phyloP scores from a whole-genome alignment of 2,888 invertebrate genomes.

The Mimumesa dahlbomi region DNA sequence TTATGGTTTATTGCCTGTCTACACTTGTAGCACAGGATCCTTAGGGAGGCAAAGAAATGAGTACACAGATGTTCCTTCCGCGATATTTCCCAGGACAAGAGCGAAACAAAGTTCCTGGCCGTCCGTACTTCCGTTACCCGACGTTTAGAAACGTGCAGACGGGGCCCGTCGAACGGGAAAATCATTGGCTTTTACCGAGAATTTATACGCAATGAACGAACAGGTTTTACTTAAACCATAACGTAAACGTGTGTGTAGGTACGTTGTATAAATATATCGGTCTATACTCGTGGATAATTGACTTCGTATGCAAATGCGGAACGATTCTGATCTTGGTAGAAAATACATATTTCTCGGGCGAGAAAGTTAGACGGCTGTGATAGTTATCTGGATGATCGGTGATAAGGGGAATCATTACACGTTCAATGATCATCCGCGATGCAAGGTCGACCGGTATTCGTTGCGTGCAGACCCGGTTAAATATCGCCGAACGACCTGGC shows the following conservation, averaged over 20 bases:
- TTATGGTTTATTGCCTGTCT: slow-evolving; percentile 69
- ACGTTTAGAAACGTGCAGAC: not conserved
- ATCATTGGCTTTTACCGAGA: too few species aligned
- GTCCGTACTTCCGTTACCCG: slow-evolving; percentile 5
- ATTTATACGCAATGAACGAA: too few species aligned
- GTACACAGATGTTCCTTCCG: slow-evolving; percentile 66
- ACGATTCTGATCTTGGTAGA: too few species aligned
- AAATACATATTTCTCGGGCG: too few species aligned
- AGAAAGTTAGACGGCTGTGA: too few species aligned
- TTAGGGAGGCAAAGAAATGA: slow-evolving; percentile 61
- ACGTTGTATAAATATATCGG: too few species aligned
- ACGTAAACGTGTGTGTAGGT: too few species aligned
- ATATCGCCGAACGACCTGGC: not conserved
- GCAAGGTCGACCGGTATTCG: slow-evolving; percentile 2
- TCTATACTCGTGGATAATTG: too few species aligned
- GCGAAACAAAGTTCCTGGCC: slow-evolving; percentile 53
- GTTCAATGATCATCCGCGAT: not conserved
- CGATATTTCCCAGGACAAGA: slow-evolving; percentile 63
- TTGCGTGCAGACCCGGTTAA: not conserved
- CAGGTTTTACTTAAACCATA: too few species aligned
- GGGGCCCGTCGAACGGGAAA: too few species aligned
- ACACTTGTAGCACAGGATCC: slow-evolving; percentile 48
- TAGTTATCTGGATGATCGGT: too few species aligned
- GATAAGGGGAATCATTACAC: not conserved
- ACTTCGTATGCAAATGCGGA: too few species aligned